Evolutionary conservation across 64 coral and sea anemone genomes (phyloP).

Genomic region (Dendronephthya gigantea): DNA sequence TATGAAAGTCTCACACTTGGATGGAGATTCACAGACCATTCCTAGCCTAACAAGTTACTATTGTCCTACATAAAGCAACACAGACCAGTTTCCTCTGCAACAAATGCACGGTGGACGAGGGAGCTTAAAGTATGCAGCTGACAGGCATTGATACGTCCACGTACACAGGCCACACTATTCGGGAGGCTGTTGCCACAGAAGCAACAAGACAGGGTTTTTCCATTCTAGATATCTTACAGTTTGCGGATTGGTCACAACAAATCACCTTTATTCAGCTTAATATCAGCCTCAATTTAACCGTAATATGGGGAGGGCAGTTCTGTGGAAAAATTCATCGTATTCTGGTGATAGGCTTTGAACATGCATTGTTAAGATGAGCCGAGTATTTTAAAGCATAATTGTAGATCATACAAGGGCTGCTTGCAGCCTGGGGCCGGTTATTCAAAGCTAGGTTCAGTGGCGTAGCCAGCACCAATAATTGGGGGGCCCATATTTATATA

Average conservation of each 20-base stretch:
- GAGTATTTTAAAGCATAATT: slow-evolving; percentile 12
- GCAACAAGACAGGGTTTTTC: slow-evolving; percentile 4
- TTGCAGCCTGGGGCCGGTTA: not conserved
- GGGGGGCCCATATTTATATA: too few species aligned
- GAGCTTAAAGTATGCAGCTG: not conserved
- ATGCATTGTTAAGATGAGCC: slow-evolving; percentile 33
- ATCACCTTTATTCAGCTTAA: not conserved
- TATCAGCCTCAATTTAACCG: slow-evolving; percentile 11
- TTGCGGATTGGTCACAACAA: not conserved
- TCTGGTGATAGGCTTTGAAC: too few species aligned
- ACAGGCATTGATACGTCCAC: not conserved
- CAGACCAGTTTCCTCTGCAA: not conserved
- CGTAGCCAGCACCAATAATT: too few species aligned
- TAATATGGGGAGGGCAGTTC: not conserved
- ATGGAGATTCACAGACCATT: not conserved
- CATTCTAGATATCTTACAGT: not conserved
- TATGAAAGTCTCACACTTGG: not conserved
- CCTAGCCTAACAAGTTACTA: not conserved
- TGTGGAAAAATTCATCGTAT: not conserved
- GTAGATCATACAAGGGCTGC: too few species aligned
- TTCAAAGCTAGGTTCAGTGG: too few species aligned
- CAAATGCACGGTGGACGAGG: not conserved
- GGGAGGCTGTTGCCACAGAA: not conserved
- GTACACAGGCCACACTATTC: not conserved
- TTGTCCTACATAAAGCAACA: slow-evolving; percentile 18